These are phyloP conservation scores for Alcedo quadribrachys DNA, from an alignment of 2,797 vertebrate species.

Conservation along the genomic window DNA sequence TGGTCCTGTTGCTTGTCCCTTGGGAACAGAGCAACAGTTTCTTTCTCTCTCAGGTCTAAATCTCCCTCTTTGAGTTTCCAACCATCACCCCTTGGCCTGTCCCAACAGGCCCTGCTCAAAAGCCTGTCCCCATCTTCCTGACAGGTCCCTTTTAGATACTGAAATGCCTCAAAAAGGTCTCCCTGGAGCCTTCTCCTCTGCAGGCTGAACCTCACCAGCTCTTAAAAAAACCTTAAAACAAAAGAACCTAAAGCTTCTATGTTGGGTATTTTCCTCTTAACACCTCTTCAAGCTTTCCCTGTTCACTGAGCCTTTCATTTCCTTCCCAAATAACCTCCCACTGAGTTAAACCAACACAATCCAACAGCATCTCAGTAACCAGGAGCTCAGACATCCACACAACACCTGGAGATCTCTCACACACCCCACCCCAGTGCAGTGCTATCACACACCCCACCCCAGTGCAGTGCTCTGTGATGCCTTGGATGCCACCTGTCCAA, in stretches of 20 bases:
- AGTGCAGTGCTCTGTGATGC: not conserved
- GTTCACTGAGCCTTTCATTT: constrained; percentile 46
- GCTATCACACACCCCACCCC: accelerated
- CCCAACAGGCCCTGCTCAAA: no score
- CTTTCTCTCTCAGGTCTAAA: no score
- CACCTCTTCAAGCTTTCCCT: constrained; percentile 18
- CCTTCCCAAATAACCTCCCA: constrained; percentile 56
- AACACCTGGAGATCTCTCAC: not conserved
- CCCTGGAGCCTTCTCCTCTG: no score
- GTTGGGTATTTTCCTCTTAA: constrained; percentile 15
- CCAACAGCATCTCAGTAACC: not conserved
- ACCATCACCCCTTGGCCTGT: no score
- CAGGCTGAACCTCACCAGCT: no score
- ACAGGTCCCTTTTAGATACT: no score
- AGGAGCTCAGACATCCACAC: not conserved
- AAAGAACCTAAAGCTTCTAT: not conserved
- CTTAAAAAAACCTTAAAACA: not conserved
- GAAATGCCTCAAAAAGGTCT: no score
- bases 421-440: accelerated
- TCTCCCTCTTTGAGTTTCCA: no score
- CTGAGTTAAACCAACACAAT: constrained; percentile 57
- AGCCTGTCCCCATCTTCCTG: no score
- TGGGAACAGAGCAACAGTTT: no score
- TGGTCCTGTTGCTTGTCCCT: no score
- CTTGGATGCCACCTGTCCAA: accelerated